Base-by-base conservation (phyloP, 2,888 invertebrate genomes). In the Chesias legatella region DNA sequence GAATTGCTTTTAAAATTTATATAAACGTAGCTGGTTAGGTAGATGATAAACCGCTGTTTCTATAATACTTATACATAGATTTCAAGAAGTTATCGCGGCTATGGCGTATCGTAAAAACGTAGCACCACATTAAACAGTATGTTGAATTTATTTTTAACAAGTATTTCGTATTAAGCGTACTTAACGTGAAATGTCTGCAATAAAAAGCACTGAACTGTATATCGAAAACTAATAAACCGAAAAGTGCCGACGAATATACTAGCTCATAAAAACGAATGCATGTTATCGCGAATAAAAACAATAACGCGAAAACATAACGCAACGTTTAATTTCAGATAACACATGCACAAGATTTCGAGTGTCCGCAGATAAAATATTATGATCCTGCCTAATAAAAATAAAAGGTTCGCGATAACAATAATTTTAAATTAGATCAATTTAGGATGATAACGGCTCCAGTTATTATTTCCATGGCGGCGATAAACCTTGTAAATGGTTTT, bases 401-500 rank as follows among this genome's bases (percentile, higher is more conserved):
- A 84, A 82, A 78, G 79, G 79, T 73, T 75, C 62, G 70, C 79
- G 68, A 82, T 83, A 85, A 81, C 83, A 84, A 84, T 85, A 83
- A 83, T 83, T 84, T 81, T 79, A 79, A 84, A 85, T 83, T 83
- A 83, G 82, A 84, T 82, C 84, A 81, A 83, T 84, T 84, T 82
- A 76, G 84, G 75, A 78, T 75, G 82, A 84, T 84, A 84, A 83
- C 80, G 81, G 82, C 80, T 69, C 65, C 79, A 77, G 83, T 83
- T 85, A 86, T 85, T 85, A 85, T 85, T 86, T 84, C 83, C 83
- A 85, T 83, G 70, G 84, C 81, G 74, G 67, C 83, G 79, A 85
- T 85, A 86, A 86, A 85, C 73, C 82, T 85, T 82, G 82, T 80
- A 79, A 85, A 86, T 84, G 82, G 85, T 80, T 85, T 85, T 84